These are phyloP conservation scores for Psilopsiagon aurifrons DNA, from an alignment of 2,113 vertebrate species.

Conservation along the genomic window DNA sequence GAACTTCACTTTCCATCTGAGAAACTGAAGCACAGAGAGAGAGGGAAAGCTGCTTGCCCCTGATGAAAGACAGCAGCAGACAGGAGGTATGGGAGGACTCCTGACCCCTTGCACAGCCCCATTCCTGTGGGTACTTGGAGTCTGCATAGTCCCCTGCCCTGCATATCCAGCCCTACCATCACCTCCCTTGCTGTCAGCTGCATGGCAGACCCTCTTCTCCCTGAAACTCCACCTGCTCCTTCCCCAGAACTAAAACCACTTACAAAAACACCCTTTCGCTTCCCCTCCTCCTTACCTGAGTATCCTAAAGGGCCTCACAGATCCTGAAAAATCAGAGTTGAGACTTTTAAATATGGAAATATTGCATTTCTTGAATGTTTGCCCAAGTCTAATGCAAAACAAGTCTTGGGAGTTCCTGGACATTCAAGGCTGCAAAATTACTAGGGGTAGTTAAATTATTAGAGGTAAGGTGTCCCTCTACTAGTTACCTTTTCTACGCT, in stretches of 20 bases:
- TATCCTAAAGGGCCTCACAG: neutral
- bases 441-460: neutral
- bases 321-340: neutral
- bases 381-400: neutral
- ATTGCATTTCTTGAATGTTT: neutral
- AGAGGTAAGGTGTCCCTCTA: neutral
- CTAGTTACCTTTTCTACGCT: neutral
- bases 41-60: neutral
- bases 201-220: neutral
- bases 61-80: neutral
- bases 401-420: neutral
- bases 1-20: neutral
- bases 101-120: too few species aligned
- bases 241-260: neutral
- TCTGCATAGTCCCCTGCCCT: accelerated
- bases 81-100: neutral
- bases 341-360: neutral
- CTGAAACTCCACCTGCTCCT: neutral
- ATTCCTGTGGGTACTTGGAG: accelerated
- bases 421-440: neutral
- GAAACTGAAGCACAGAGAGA: neutral
- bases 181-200: neutral
- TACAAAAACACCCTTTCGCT: neutral
- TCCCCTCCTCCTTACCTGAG: neutral
- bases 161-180: accelerated